Base-by-base conservation (phyloP, 1,140 invertebrate genomes). In the Papilio xuthus region DNA sequence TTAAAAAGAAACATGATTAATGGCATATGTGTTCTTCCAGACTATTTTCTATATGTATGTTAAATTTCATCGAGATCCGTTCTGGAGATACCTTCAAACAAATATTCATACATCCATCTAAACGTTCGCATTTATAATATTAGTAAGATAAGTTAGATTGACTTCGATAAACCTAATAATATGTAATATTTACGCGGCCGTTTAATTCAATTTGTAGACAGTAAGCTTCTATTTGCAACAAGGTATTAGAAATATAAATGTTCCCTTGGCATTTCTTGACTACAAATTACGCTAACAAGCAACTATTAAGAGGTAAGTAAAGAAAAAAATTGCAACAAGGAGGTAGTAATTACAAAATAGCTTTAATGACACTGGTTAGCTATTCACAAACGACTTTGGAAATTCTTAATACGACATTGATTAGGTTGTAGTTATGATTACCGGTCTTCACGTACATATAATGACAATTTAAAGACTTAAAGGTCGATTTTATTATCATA, bases 391-490 rank as follows among this genome's bases (percentile, higher is more conserved):
- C 91, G 89, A 93, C 87, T 82, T 86, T 83, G 86, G 85, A 85
- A 88, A 90, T 92, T 93, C 90, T 92, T 93, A 92, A 93, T 93
- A 93, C 83, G 90, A 91, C 90, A 93, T 90, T 93, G 92, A 93
- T 93, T 92, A 93, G 88, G 73, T 87, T 75, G 85, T 82, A 86
- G 86, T 83, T 85, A 90, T 88, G 90, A 87, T 89, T 89, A 89
- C 84, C 83, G 82, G 84, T 84, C 83, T 86, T 82, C 78, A 88
- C 87, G 81, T 87, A 90, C 82, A 86, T 93, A 93, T 93, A 93
- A 93, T 91, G 92, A 92, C 88, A 92, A 93, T 93, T 93, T 93
- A 93, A 93, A 93, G 92, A 93, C 90, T 90, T 91, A 91, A 92
- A 93, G 90, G 88, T 92, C 90, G 88, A 88, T 92, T 93, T 93